Evolutionary conservation across 1,140 invertebrate species (phyloP).

Genomic region (Lamellibrachia luymesi): DNA sequence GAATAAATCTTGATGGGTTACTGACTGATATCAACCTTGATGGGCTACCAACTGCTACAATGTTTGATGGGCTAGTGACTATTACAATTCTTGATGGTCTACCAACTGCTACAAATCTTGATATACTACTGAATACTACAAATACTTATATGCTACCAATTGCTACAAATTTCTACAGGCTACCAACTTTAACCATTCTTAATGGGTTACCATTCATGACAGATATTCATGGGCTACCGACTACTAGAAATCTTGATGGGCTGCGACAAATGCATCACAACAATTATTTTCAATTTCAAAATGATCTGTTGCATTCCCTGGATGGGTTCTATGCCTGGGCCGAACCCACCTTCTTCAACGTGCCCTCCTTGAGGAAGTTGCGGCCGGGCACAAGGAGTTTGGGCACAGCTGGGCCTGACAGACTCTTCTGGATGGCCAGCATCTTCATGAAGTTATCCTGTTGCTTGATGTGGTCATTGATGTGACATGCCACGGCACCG

Average conservation of each 20-base stretch:
- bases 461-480: slow-evolving; percentile 70
- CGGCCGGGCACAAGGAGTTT: slow-evolving; percentile 70
- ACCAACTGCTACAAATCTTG: background rate
- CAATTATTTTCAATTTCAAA: background rate
- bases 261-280: background rate
- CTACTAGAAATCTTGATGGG: background rate
- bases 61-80: too few species aligned
- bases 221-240: background rate
- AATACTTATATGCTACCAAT: background rate
- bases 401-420: slow-evolving; percentile 61
- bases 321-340: background rate
- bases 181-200: too few species aligned
- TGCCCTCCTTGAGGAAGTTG: slow-evolving; percentile 70
- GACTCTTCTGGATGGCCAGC: slow-evolving; percentile 67
- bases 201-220: too few species aligned
- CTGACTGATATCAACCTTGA: background rate
- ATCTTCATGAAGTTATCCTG: slow-evolving; percentile 72
- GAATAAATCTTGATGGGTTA: background rate
- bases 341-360: slow-evolving; percentile 63
- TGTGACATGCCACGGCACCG: slow-evolving; percentile 68
- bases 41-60: too few species aligned
- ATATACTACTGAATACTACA: background rate
- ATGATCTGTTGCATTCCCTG: too few species aligned
- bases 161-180: too few species aligned
- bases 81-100: too few species aligned